Percentiles rank a stretch among this genome's conserved stretches.
phyloP scores from a whole-genome alignment of 2,888 invertebrate species.

The Troides aeacus region DNA sequence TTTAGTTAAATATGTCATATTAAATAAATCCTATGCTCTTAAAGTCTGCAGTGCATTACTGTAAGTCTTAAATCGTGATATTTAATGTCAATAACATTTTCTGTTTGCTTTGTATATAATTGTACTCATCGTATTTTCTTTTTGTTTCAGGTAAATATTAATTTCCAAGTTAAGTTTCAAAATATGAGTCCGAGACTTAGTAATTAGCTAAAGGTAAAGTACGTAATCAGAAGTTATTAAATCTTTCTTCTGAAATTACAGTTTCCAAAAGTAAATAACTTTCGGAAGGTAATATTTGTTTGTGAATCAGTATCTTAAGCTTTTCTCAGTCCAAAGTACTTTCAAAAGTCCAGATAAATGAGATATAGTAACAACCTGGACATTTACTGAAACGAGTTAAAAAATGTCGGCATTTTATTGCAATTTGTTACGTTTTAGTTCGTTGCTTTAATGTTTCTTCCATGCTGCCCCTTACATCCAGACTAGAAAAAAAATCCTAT shows the following conservation, averaged over 20 bases:
- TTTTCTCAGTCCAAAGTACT: no score
- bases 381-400: no score
- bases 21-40: constrained; percentile 38
- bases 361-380: no score
- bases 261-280: no score
- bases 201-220: neutral
- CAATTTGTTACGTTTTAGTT: no score
- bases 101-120: neutral
- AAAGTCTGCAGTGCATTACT: constrained; percentile 38
- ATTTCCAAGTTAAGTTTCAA: neutral
- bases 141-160: constrained; percentile 34
- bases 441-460: no score
- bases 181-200: neutral
- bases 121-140: neutral
- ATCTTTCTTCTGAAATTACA: neutral
- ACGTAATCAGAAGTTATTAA: neutral
- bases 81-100: neutral
- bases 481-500: no score
- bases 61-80: constrained; percentile 35
- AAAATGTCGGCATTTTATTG: no score
- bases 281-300: no score
- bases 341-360: no score
- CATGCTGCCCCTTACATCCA: no score
- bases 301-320: no score
- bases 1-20: constrained; percentile 43